These are phyloP conservation scores for Vidua macroura DNA, from an alignment of 2,113 vertebrate species.

Conservation along the genomic window DNA sequence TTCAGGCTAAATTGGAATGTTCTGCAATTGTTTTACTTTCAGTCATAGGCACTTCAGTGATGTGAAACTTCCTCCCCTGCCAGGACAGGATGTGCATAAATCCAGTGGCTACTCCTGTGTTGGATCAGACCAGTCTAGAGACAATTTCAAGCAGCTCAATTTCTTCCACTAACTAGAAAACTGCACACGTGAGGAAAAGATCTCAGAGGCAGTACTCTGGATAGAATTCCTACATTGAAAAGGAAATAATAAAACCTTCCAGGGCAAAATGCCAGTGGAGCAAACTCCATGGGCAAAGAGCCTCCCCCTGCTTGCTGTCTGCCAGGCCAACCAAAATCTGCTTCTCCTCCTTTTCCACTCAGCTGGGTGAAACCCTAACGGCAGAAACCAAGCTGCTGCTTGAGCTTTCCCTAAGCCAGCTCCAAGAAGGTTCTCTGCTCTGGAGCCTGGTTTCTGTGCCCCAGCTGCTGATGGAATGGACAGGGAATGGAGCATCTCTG, in stretches of 20 bases:
- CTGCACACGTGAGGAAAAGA: neutral
- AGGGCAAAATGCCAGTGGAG: neutral
- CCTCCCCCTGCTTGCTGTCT: neutral
- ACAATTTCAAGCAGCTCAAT: neutral
- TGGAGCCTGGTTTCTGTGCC: neutral
- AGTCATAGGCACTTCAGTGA: neutral
- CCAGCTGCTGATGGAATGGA: neutral
- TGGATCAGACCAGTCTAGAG: neutral
- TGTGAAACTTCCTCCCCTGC: constrained; percentile 1
- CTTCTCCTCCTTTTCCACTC: neutral
- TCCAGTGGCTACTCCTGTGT: neutral
- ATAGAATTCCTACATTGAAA: neutral
- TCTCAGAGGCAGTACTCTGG: neutral
- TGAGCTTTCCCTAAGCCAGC: neutral
- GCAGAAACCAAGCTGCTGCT: constrained; percentile 3
- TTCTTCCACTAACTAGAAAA: constrained; percentile 1
- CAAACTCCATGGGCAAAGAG: neutral
- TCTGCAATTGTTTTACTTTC: constrained; percentile 32
- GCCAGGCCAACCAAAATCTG: neutral
- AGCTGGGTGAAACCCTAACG: neutral
- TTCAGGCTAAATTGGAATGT: neutral
- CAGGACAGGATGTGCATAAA: neutral
- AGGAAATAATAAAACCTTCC: constrained; percentile 7
- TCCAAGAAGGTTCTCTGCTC: neutral
- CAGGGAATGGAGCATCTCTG: neutral